Evolutionary conservation across 2,113 vertebrate genomes (phyloP), one percentile per base, ranked within the genome.

Genomic region (Origma solitaria): DNA sequence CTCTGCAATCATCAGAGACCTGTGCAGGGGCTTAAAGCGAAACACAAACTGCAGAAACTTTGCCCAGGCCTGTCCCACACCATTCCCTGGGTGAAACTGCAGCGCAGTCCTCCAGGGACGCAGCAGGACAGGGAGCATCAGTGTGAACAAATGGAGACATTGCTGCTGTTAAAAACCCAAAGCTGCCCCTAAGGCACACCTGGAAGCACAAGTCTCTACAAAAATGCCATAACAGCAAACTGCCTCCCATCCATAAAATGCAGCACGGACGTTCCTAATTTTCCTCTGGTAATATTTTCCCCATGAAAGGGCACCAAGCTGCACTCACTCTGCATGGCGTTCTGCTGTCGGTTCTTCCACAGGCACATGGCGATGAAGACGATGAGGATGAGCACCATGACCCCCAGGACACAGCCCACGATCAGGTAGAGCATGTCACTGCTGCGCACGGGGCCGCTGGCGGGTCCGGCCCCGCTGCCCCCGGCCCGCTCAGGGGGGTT

Each of bases 281-380:
- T 44, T 3, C 22, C 75, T 3, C 51, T 0, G 19, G n/a, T 16
- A 17, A 17, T 5, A 11, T 21, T 62, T 28, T 7, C 5, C 1
- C 11, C 6, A 0, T 1, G 35, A 35, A 60, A 69, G 30, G 44
- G 17, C 31, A 6, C 13, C 30, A 7, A 9, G 6, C 54, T 17
- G 7, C 22, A 98, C 99, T 98, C 97, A 99, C 99, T 99, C 94
- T 99, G 98, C 98, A 99, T 96, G 96, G 97, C 95, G 44, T 91
- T 98, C 94, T 99, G 99, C 95, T 99, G 99, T 0, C 99, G 98
- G 95, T 98, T 99, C 97, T 98, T 98, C 98, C 99, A 99, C 33
- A 99, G 98, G 90, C 99, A 99, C 98, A 99, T 99, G 80, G 98
- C 99, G 11, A 99, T 99, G 93, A 99, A 99, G 15, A 97, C 97